A percentile compares a stretch with the other conserved stretches of the same genome.
Evolutionary conservation across 2,113 vertebrate species (phyloP).

Genomic region (Cervus canadensis): DNA sequence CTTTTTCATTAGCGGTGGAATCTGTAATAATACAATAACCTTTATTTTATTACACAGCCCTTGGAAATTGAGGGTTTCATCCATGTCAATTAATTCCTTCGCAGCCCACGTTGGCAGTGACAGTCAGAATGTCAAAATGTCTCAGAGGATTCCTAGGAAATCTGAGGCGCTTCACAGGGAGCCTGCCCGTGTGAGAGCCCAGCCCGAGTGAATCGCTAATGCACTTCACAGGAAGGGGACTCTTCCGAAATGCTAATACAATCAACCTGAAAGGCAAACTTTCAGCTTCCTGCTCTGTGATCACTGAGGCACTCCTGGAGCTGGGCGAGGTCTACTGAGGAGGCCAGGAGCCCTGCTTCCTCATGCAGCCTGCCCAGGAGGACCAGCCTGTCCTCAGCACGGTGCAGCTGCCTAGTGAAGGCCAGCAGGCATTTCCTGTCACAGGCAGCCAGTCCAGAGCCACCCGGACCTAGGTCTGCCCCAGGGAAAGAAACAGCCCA

Average conservation of each 20-base stretch:
- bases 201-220: conserved; percentile 30
- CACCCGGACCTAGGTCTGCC: not conserved
- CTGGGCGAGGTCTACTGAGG: not conserved
- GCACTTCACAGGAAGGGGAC: conserved; percentile 35
- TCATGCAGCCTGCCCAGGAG: not conserved
- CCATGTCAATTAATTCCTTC: conserved; percentile 72
- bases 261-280: conserved; percentile 49
- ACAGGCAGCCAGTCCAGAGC: not conserved
- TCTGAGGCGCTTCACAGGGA: conserved; percentile 39
- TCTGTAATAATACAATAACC: conserved; percentile 71
- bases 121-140: conserved; percentile 73
- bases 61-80: conserved; percentile 74
- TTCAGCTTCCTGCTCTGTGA: not conserved
- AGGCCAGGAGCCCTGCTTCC: not conserved
- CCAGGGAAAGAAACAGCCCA: not conserved
- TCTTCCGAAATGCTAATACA: conserved; percentile 52
- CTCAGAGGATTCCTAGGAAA: conserved; percentile 66
- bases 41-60: conserved; percentile 75
- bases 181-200: conserved; percentile 56
- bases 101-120: conserved; percentile 67
- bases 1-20: conserved; percentile 65
- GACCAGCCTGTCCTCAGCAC: not conserved
- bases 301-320: not conserved
- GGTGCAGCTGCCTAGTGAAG: not conserved
- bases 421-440: not conserved